Evolutionary conservation across 2,113 vertebrate species (phyloP).

Genomic region (Upupa epops): DNA sequence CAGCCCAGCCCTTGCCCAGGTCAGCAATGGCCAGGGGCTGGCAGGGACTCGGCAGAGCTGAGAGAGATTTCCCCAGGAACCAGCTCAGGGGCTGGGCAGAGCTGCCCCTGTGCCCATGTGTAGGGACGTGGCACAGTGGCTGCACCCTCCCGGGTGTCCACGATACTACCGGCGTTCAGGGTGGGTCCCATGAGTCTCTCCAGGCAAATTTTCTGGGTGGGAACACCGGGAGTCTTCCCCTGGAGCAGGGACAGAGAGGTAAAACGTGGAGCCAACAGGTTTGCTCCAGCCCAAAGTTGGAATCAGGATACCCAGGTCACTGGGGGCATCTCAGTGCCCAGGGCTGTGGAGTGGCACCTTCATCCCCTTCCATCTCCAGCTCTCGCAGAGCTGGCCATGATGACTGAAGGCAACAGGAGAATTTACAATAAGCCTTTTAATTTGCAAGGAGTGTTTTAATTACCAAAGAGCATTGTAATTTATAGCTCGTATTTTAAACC

Average conservation of each 20-base stretch:
- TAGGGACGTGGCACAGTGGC: background rate
- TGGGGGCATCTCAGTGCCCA: fast-evolving
- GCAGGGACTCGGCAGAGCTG: background rate
- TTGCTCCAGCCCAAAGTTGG: background rate
- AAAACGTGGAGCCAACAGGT: background rate
- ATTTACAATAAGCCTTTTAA: no score
- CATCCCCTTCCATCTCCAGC: background rate
- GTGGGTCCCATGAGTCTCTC: background rate
- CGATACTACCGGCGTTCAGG: fast-evolving
- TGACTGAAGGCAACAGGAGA: background rate
- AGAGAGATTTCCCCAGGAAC: background rate
- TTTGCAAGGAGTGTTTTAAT: no score
- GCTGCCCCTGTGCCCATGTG: fast-evolving
- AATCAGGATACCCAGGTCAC: background rate
- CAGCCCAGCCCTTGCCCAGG: fast-evolving
- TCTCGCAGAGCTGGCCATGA: background rate
- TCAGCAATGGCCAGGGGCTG: fast-evolving
- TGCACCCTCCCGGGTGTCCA: fast-evolving
- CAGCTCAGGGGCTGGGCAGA: fast-evolving
- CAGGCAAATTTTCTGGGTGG: fast-evolving
- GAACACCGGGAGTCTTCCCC: background rate
- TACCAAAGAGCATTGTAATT: fast-evolving
- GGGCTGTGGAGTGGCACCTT: background rate
- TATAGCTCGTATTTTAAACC: fast-evolving
- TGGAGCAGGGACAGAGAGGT: fast-evolving